These are phyloP conservation scores for Bemisia tabaci DNA, from an alignment of 1,140 invertebrate species.

Conservation along the genomic window DNA sequence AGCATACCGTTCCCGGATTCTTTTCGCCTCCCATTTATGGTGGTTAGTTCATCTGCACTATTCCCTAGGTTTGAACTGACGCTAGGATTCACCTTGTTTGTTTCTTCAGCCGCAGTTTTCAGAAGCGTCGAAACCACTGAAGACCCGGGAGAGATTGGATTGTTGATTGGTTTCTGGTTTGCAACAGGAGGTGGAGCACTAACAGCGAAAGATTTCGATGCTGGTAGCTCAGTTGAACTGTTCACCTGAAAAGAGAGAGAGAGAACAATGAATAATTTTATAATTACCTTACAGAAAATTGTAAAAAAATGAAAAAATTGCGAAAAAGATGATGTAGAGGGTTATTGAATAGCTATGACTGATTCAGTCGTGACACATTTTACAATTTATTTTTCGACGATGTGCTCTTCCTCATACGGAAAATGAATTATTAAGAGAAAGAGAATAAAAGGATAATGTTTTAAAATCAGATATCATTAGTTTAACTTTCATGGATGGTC, in stretches of 20 bases:
- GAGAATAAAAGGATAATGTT: no score
- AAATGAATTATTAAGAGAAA: no score
- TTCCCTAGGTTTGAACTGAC: not conserved
- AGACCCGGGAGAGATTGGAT: not conserved
- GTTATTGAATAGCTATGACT: no score
- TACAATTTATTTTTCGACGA: no score
- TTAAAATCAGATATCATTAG: no score
- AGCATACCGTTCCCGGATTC: slow-evolving; percentile 36
- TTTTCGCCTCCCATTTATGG: not conserved
- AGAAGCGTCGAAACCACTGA: not conserved
- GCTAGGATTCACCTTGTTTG: not conserved
- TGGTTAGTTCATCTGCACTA: not conserved
- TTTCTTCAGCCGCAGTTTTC: slow-evolving; percentile 8
- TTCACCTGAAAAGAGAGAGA: not conserved
- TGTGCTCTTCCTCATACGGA: no score
- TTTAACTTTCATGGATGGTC: no score
- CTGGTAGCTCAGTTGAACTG: not conserved
- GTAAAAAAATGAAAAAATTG: no score
- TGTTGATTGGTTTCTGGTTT: not conserved
- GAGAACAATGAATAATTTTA: not conserved
- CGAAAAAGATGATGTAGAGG: no score
- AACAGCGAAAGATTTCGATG: not conserved
- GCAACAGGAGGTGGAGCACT: not conserved
- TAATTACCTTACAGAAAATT: slow-evolving; percentile 8
- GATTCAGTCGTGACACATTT: no score